phyloP scores from a whole-genome alignment of 2,797 vertebrate species.

The Gila robusta region DNA sequence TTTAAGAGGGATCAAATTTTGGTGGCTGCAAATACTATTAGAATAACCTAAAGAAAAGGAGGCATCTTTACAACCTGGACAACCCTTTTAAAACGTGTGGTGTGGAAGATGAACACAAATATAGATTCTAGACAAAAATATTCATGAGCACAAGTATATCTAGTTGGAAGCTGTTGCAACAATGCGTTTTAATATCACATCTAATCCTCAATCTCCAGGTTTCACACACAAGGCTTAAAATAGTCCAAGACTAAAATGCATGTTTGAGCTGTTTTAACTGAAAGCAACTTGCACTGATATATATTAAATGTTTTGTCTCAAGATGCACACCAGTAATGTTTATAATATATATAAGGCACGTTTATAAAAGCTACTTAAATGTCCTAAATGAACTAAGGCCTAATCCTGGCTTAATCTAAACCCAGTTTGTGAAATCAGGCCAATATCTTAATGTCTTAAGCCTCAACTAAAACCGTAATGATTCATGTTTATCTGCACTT shows the following conservation, averaged over 20 bases:
- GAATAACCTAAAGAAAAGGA: constrained; percentile 83
- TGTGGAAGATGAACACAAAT: not conserved
- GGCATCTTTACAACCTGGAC: constrained; percentile 35
- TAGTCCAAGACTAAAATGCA: not conserved
- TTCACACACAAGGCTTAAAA: not conserved
- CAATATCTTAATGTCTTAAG: not conserved
- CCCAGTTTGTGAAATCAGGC: not conserved
- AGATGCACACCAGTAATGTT: no score
- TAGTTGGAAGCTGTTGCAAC: not conserved
- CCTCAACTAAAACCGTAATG: not conserved
- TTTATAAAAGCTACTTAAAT: no score
- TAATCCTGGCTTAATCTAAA: not conserved
- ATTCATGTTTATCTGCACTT: constrained; percentile 11
- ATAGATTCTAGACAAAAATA: not conserved
- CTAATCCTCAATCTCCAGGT: not conserved
- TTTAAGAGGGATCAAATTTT: constrained; percentile 84
- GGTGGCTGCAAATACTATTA: constrained; percentile 81
- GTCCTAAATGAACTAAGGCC: no score
- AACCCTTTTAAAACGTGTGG: not conserved
- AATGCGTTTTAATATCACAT: not conserved
- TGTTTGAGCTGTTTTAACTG: no score
- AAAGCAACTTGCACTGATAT: no score
- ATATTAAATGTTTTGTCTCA: no score
- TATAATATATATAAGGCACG: no score
- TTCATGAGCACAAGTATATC: not conserved